phyloP scores from a whole-genome alignment of 2,113 vertebrate species.

The Pedetes capensis region DNA sequence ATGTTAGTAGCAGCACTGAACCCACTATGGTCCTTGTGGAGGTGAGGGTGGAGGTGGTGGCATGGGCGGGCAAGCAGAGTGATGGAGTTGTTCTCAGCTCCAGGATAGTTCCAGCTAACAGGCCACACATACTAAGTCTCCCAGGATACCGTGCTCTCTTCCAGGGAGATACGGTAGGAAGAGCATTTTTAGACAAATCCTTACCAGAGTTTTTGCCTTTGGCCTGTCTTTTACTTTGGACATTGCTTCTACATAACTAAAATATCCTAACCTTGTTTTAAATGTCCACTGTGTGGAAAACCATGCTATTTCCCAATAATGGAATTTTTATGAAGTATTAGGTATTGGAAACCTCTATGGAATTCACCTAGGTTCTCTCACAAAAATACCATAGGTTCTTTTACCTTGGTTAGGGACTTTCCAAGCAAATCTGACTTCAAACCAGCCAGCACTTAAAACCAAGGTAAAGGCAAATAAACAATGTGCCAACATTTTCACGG shows the following conservation, averaged over 20 bases:
- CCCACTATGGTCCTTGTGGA: background rate
- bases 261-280: conserved; percentile 51
- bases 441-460: background rate
- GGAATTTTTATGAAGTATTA: conserved; percentile 65
- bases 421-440: conserved; percentile 41
- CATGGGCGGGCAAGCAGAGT: background rate
- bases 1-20: background rate
- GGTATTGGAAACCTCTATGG: conserved; percentile 35
- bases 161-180: conserved; percentile 43
- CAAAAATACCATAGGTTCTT: conserved; percentile 19
- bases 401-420: conserved; percentile 11
- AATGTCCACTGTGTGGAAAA: conserved; percentile 33
- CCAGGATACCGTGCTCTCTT: conserved; percentile 21
- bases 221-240: conserved; percentile 56
- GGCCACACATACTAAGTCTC: background rate
- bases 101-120: conserved; percentile 14
- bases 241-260: background rate
- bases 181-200: conserved; percentile 55
- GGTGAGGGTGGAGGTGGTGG: background rate
- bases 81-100: background rate
- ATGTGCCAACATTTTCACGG: background rate
- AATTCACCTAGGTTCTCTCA: conserved; percentile 46
- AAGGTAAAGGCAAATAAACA: background rate
- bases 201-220: conserved; percentile 37
- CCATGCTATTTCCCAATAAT: background rate